Evolutionary conservation across 2,888 invertebrate species (phyloP), one percentile per base, ranked within the genome.

Genomic region (Lissonota sp.): DNA sequence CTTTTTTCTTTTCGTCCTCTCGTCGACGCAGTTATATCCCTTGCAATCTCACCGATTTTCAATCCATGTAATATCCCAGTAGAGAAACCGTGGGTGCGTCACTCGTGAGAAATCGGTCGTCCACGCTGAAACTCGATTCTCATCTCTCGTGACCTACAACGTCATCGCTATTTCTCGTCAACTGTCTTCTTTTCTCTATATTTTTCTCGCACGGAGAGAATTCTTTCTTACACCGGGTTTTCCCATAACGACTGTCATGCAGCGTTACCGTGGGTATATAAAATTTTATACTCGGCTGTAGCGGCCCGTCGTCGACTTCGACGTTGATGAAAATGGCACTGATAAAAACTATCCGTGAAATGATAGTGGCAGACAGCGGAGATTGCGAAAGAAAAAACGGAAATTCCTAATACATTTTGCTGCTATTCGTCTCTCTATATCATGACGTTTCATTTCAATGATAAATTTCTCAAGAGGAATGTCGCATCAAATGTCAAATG

Each of bases 51-150:
- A 8, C 60, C 14, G 37, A 58, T 60, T 79, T 60, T 64, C 53
- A 55, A 14, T 46, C 49, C 66, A 66, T 67, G 80, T 79, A 66
- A 37, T 12, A 46, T 58, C 44, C 26, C n/a, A 12, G 6, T 67
- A 60, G 44, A 63, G 26, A 57, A 1, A 55, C 57, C 60, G 71
- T 53, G 58, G 72, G 75, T 66, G 67, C 51, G 75, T 67, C 75
- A 67, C 49, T 76, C 71, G 62, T 80, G 71, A 80, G 80, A 76
- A 80, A 80, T 80, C 75, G 71, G 62, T 62, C 49, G 55, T 71
- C 71, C 80, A 58, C 44, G 62, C 67, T 44, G 66, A 75, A 75
- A 80, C 55, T 80, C 75, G 71, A 76, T 76, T 75, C 66, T 60
- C 60, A 76, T 72, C 57, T 66, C 46, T 44, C 67, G 51, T 26